Conservation (phyloP, 2,113 vertebrate genomes). For the Theropithecus gelada region DNA sequence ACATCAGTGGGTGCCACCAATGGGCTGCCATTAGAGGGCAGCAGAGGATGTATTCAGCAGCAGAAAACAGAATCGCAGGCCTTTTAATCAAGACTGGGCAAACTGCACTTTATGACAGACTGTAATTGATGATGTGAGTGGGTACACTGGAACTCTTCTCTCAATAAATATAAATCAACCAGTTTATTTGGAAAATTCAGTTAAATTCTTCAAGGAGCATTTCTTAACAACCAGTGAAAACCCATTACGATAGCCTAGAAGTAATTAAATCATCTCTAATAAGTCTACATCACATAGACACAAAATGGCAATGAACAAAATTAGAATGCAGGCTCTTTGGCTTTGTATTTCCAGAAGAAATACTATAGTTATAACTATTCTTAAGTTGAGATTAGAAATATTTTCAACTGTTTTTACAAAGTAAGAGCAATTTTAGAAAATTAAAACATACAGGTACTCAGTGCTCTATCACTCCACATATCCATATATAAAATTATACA, state of each 20-base stretch:
- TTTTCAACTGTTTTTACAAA: background rate
- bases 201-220: conserved; percentile 61
- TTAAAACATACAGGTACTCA: background rate
- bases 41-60: conserved; percentile 41
- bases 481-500: background rate
- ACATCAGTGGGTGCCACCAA: background rate
- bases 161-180: conserved; percentile 67
- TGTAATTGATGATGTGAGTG: conserved; percentile 59
- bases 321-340: background rate
- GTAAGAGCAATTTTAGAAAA: background rate
- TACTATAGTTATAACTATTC: background rate
- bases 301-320: conserved; percentile 42
- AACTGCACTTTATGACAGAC: conserved; percentile 65
- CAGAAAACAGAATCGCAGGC: conserved; percentile 11
- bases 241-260: conserved; percentile 51
- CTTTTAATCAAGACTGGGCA: conserved; percentile 69
- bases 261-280: conserved; percentile 63
- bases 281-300: conserved; percentile 44
- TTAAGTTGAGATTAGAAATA: conserved; percentile 32
- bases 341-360: conserved; percentile 17
- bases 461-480: background rate
- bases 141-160: conserved; percentile 52
- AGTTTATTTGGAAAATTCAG: conserved; percentile 68
- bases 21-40: conserved; percentile 68
- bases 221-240: conserved; percentile 64